Evolutionary conservation across 2,113 vertebrate species (phyloP).

Genomic region (Ursus arctos): DNA sequence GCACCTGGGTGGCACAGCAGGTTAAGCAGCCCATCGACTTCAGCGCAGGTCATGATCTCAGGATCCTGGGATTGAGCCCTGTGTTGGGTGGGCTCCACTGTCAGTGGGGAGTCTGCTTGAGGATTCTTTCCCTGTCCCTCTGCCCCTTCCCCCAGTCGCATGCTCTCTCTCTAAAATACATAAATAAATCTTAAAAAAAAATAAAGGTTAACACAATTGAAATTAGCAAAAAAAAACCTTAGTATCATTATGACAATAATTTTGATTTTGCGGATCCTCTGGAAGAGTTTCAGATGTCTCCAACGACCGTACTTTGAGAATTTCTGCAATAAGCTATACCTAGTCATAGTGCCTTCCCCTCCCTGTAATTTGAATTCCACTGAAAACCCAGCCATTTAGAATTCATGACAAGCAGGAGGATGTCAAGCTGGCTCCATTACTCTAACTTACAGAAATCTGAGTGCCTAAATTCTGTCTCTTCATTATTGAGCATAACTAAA

Average conservation of each 20-base stretch:
- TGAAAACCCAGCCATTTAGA: neutral
- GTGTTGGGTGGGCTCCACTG: neutral
- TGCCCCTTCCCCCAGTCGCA: neutral
- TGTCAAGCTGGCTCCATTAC: neutral
- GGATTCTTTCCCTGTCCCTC: neutral
- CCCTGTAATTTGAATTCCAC: slow-evolving; percentile 44
- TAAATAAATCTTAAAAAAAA: neutral
- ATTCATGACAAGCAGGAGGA: neutral
- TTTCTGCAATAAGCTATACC: neutral
- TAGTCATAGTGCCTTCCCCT: slow-evolving; percentile 34
- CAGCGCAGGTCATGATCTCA: neutral
- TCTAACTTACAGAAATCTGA: neutral
- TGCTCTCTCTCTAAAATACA: neutral
- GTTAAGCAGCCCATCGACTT: neutral
- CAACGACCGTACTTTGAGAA: neutral
- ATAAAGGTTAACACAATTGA: neutral
- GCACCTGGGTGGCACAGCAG: neutral
- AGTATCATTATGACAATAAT: neutral
- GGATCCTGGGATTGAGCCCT: neutral
- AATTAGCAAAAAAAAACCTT: neutral
- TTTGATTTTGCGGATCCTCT: neutral
- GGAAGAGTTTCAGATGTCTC: neutral
- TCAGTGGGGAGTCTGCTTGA: neutral
- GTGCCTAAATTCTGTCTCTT: neutral
- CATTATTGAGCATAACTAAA: neutral